Conservation (phyloP, 2,113 vertebrate species). For the Lepus europaeus region DNA sequence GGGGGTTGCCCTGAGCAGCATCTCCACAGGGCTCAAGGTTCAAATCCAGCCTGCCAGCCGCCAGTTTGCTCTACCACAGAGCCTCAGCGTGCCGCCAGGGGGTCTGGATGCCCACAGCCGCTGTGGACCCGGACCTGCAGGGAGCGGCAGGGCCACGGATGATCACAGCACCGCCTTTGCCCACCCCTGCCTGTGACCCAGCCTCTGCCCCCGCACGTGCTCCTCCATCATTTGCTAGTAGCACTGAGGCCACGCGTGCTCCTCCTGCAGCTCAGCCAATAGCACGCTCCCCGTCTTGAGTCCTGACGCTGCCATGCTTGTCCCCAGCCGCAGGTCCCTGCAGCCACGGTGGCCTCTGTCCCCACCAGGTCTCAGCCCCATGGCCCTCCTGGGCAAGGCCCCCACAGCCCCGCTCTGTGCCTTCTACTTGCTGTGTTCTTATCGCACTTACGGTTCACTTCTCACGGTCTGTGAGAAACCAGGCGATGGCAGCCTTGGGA, state of each 20-base stretch:
- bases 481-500: neutral
- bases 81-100: no score
- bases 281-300: neutral
- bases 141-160: neutral
- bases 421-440: neutral
- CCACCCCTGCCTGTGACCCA: no score
- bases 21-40: neutral
- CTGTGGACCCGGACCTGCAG: neutral
- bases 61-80: neutral
- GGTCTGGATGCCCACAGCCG: no score
- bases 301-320: neutral
- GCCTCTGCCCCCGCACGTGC: no score
- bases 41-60: neutral
- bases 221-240: neutral
- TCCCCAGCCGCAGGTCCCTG: neutral
- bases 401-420: neutral
- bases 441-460: neutral
- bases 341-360: neutral
- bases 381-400: neutral
- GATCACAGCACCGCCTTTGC: neutral
- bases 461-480: neutral
- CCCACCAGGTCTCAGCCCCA: neutral
- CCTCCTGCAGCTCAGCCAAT: neutral
- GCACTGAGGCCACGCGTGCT: neutral
- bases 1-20: neutral